These are phyloP conservation scores for Eclectus roratus DNA, from an alignment of 2,113 vertebrate genomes.

Conservation along the genomic window DNA sequence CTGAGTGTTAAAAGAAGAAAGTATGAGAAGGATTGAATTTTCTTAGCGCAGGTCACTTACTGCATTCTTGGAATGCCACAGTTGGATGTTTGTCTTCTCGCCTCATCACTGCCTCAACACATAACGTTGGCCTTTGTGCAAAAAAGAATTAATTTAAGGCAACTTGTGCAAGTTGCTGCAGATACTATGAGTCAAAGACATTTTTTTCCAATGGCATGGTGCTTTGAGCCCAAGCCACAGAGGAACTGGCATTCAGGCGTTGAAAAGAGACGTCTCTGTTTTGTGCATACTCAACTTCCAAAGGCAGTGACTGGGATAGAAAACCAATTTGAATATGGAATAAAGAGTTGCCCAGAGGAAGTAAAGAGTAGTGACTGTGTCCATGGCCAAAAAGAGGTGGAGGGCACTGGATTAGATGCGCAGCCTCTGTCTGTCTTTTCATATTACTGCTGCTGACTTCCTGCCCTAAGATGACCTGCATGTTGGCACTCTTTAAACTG, in stretches of 20 bases:
- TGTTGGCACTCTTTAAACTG: neutral
- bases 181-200: neutral
- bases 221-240: neutral
- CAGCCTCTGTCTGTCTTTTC: neutral
- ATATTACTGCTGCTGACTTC: neutral
- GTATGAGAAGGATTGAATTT: neutral
- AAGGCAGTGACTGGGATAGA: neutral
- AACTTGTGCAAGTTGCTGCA: neutral
- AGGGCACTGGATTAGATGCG: neutral
- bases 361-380: neutral
- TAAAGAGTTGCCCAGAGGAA: neutral
- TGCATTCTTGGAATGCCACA: neutral
- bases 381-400: neutral
- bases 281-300: neutral
- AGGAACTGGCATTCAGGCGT: neutral
- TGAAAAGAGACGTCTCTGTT: neutral
- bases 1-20: neutral
- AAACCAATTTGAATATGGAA: neutral
- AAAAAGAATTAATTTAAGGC: conserved; percentile 31
- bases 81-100: neutral
- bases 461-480: neutral
- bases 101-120: neutral
- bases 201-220: neutral
- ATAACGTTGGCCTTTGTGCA: neutral
- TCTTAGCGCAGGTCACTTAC: neutral